phyloP scores from a whole-genome alignment of 1,140 invertebrate genomes.

The Magallana angulata region DNA sequence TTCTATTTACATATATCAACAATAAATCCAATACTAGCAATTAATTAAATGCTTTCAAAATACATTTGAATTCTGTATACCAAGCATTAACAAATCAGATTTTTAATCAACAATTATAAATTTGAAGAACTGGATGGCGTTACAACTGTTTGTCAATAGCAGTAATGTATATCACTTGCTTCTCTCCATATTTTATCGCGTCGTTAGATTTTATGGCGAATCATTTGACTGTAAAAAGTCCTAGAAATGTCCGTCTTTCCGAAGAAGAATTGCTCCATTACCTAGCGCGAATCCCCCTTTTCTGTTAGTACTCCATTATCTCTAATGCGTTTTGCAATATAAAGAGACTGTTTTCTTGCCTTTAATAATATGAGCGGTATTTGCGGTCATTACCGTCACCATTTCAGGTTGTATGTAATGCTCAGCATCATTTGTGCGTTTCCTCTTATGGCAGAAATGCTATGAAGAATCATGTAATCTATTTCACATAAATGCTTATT shows the following conservation, averaged over 20 bases:
- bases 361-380: slow-evolving; percentile 22
- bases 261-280: slow-evolving; percentile 9
- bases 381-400: neutral
- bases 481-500: slow-evolving; percentile 34
- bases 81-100: no score
- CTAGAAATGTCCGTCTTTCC: neutral
- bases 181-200: neutral
- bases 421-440: neutral
- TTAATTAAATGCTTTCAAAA: no score
- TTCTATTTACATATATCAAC: no score
- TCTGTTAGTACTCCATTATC: slow-evolving; percentile 3
- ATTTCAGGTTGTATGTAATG: neutral
- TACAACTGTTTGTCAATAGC: no score
- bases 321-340: neutral
- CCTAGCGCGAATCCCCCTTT: neutral
- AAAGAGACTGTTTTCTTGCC: neutral
- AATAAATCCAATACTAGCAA: no score
- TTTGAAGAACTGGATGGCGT: no score
- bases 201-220: slow-evolving; percentile 5
- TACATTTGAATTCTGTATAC: no score
- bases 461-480: slow-evolving; percentile 13
- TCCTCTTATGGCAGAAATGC: neutral
- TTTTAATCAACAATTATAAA: no score
- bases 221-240: neutral
- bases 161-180: no score